phyloP scores from a whole-genome alignment of 2,888 invertebrate species.

The Platycheirus rosarum region DNA sequence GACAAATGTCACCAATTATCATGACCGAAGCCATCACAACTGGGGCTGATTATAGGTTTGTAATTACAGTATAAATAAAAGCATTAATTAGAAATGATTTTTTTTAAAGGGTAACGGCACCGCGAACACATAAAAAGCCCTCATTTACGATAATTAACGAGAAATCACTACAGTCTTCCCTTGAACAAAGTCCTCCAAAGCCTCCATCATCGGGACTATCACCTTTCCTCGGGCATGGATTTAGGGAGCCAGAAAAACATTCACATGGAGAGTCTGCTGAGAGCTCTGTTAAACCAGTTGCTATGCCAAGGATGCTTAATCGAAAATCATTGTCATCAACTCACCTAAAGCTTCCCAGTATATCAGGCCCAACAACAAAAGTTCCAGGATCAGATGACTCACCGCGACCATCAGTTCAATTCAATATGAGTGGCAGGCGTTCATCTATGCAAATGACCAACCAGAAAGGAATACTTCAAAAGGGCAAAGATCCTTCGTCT shows the following conservation, averaged over 20 bases:
- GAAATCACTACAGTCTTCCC: slow-evolving; percentile 83
- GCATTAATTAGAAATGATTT: background rate
- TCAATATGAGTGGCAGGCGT: slow-evolving; percentile 79
- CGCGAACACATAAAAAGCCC: slow-evolving; percentile 86
- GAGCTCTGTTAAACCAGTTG: slow-evolving; percentile 68
- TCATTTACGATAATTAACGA: slow-evolving; percentile 88
- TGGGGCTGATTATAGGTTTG: slow-evolving; percentile 81
- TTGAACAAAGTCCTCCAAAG: slow-evolving; percentile 82
- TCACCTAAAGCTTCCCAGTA: slow-evolving; percentile 76
- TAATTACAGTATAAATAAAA: too few species aligned
- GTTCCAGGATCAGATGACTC: slow-evolving; percentile 78
- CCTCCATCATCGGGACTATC: slow-evolving; percentile 83
- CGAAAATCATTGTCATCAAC: slow-evolving; percentile 78
- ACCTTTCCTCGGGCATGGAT: slow-evolving; percentile 86
- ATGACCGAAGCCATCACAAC: slow-evolving; percentile 80
- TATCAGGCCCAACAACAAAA: slow-evolving; percentile 46
- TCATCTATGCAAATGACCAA: slow-evolving; percentile 77
- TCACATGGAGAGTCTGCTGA: background rate
- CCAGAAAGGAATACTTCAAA: slow-evolving; percentile 80
- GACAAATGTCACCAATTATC: slow-evolving; percentile 81
- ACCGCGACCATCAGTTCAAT: slow-evolving; percentile 81
- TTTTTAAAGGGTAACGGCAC: slow-evolving; percentile 78
- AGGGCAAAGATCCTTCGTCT: slow-evolving; percentile 77
- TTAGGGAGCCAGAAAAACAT: slow-evolving; percentile 78
- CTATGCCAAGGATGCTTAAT: slow-evolving; percentile 75